Percentiles rank a stretch among this genome's conserved stretches.
phyloP scores from a whole-genome alignment of 2,888 invertebrate species.

The Cephus pygmeus region DNA sequence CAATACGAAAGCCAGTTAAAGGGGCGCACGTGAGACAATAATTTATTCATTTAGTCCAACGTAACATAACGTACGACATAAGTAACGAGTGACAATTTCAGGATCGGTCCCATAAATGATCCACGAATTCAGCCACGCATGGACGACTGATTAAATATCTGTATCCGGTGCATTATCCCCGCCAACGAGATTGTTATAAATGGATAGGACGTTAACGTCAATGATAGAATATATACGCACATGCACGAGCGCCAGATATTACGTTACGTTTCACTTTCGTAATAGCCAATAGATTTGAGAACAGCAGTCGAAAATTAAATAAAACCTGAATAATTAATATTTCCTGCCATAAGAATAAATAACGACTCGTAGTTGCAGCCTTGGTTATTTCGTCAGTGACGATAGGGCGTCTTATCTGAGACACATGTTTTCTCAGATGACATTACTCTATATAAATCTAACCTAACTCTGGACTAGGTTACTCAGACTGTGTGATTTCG shows the following conservation, averaged over 20 bases:
- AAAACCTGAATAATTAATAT: no score
- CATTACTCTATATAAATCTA: no score
- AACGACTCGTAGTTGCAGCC: no score
- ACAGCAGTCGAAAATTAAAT: background rate
- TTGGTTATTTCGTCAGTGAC: no score
- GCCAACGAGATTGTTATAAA: background rate
- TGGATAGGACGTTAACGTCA: background rate
- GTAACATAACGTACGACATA: background rate
- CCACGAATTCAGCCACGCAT: background rate
- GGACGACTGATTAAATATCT: background rate
- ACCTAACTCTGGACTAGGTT: no score
- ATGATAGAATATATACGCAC: background rate
- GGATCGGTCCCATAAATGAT: background rate
- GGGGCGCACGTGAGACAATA: background rate
- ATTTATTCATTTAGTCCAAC: background rate
- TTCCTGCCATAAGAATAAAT: no score
- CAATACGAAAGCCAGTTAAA: background rate
- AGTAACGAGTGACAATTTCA: background rate
- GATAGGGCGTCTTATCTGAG: no score
- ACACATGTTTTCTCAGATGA: no score
- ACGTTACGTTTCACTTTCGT: background rate
- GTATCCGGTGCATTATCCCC: background rate
- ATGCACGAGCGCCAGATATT: background rate
- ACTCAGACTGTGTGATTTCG: no score
- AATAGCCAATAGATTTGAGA: background rate